Evolutionary conservation across 2,113 vertebrate species (phyloP).

Genomic region (Prunella himalayana): DNA sequence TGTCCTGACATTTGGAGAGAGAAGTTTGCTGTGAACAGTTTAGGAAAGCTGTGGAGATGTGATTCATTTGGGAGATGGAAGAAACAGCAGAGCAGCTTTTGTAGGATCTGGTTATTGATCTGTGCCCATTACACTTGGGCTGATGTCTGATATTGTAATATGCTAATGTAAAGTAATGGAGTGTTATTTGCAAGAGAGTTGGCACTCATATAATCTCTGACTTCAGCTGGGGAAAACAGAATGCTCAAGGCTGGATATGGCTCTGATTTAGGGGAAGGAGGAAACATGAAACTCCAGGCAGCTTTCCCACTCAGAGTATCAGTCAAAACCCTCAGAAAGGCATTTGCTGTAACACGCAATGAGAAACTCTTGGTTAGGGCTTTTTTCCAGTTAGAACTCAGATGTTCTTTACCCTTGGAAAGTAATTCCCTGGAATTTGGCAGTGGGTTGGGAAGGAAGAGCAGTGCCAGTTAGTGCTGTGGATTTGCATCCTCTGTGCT

Average conservation of each 20-base stretch:
- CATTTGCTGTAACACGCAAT: neutral
- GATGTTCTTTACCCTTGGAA: constrained; percentile 14
- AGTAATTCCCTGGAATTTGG: constrained; percentile 37
- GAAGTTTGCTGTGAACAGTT: neutral
- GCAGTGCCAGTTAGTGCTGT: neutral
- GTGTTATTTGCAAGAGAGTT: neutral
- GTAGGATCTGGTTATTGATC: constrained; percentile 15
- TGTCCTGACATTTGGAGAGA: neutral
- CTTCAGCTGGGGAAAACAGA: neutral
- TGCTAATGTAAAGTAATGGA: neutral
- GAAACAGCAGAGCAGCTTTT: neutral
- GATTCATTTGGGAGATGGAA: neutral
- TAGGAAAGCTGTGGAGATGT: neutral
- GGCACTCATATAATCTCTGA: neutral
- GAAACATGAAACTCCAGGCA: neutral
- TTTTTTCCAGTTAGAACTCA: neutral
- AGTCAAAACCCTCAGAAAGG: neutral
- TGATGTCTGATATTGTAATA: neutral
- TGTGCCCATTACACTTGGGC: neutral
- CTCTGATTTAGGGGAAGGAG: neutral
- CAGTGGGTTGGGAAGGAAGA: neutral
- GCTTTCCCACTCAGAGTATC: neutral
- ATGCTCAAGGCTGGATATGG: neutral
- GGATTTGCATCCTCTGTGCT: neutral
- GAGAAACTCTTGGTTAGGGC: neutral